Percentiles rank a stretch among this genome's conserved stretches.
phyloP scores from a whole-genome alignment of 2,113 vertebrate species.

The Mionectes macconnelli region DNA sequence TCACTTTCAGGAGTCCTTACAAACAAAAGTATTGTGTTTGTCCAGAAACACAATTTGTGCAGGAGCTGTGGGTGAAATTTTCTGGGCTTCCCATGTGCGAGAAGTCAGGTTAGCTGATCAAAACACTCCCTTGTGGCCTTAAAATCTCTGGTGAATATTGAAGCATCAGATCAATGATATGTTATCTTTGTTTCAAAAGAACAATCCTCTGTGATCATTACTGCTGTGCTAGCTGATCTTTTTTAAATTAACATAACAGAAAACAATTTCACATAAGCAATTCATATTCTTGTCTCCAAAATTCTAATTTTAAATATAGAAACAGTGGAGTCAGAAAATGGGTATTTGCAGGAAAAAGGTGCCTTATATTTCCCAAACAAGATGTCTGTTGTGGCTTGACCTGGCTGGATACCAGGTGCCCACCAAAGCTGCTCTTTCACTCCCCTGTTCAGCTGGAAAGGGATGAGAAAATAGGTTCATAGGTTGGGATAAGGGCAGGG shows the following conservation, averaged over 20 bases:
- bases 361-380: neutral
- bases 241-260: conserved; percentile 42
- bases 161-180: conserved; percentile 28
- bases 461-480: neutral
- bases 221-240: conserved; percentile 22
- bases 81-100: neutral
- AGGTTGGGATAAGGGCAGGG: neutral
- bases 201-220: conserved; percentile 14
- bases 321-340: neutral
- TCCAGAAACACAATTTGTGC: neutral
- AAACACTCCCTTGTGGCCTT: neutral
- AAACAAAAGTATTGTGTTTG: neutral
- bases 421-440: neutral
- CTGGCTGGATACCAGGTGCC: neutral
- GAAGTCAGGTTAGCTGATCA: neutral
- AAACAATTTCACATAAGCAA: conserved; percentile 13
- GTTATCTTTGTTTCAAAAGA: conserved; percentile 45
- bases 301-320: neutral
- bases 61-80: neutral
- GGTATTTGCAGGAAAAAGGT: neutral
- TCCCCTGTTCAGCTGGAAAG: neutral
- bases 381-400: neutral
- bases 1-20: neutral
- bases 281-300: neutral
- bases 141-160: neutral